Percentiles rank a stretch among this genome's conserved stretches.
Evolutionary conservation across 2,113 vertebrate genomes (phyloP).

Genomic region (Dolichallabes microphthalmus): DNA sequence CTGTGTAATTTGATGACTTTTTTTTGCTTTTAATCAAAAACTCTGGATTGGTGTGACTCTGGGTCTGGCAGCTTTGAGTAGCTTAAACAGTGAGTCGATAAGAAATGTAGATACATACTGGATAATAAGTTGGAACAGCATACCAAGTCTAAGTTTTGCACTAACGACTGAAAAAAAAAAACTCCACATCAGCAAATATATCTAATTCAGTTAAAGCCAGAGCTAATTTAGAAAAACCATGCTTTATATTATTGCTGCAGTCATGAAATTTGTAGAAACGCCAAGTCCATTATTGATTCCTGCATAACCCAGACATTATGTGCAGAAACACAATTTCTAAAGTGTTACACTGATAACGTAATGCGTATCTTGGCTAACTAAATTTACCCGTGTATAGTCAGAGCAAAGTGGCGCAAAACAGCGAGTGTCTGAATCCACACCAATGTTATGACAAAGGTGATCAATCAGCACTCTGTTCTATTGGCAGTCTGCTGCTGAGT

Average conservation of each 20-base stretch:
- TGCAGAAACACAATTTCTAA: conserved; percentile 16
- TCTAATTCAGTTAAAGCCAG: conserved; percentile 20
- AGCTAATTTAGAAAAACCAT: conserved; percentile 26
- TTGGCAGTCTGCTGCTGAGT: conserved; percentile 45
- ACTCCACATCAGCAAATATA: conserved; percentile 22
- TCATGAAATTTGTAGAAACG: conserved; percentile 22
- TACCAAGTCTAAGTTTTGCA: conserved; percentile 23
- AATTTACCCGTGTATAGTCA: conserved; percentile 14
- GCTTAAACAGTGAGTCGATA: not conserved
- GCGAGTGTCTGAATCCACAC: conserved; percentile 28
- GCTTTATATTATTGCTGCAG: conserved; percentile 11
- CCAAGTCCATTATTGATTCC: conserved; percentile 35
- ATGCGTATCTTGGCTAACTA: not conserved
- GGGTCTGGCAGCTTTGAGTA: not conserved
- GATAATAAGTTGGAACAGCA: not conserved
- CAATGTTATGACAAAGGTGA: conserved; percentile 48
- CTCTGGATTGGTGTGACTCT: not conserved
- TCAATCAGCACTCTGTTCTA: conserved; percentile 51
- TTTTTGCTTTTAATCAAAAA: no score
- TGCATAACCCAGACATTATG: conserved; percentile 34
- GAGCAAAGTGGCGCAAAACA: conserved; percentile 29
- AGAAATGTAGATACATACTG: not conserved
- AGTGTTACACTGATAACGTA: not conserved
- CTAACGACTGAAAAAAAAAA: conserved; percentile 18
- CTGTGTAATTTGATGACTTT: no score